Evolutionary conservation across 2,797 vertebrate species (phyloP), one percentile per base, ranked within the genome.

Genomic region (Betta splendens): DNA sequence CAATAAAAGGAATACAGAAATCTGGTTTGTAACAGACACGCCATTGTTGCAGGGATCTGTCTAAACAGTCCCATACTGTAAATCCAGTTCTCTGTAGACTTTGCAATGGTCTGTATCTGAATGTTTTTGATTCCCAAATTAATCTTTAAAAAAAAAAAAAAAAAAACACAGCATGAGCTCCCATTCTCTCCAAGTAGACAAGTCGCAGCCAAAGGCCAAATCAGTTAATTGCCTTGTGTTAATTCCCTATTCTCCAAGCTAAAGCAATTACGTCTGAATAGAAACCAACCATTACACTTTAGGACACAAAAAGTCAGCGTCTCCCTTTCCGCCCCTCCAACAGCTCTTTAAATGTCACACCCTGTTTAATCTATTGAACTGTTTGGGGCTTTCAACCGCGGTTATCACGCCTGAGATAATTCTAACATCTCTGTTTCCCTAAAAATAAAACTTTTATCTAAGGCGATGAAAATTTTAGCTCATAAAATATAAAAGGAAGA

Each of bases 221-320:
- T 83, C 72, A 79, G 74, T 89, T 89, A 86, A 90, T 90, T 88
- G 86, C 80, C 76, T 90, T 61, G 58, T 70, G 72, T 77, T 88
- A 87, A 90, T 87, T 90, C 82, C 77, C 83, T 65, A 77, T 71
- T 87, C 84, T 80, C 81, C 51, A 49, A 76, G 77, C 81, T 87
- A 86, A 90, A 89, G 79, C 80, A 90, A 91, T 91, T 85, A 89
- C 57, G 80, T 79, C 78, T 77, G 79, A 90, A 89, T 71, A 89
- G 81, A 90, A 87, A 80, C 60, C 76, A 81, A 75, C 66, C 80
- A 68, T 84, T 69, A 78, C 69, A 87, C 67, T 80, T 74, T 37
- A 53, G 63, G 68, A 81, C 63, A 73, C 29, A 63, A 71, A 81
- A 78, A 80, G 73, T 69, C 31, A 46, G 29, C 70, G 22, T 64